A percentile compares a stretch with the other conserved stretches of the same genome.
Conservation (phyloP, 30 jellyfish, hydroid and myxozoan genomes). For the Cassiopea andromeda region DNA sequence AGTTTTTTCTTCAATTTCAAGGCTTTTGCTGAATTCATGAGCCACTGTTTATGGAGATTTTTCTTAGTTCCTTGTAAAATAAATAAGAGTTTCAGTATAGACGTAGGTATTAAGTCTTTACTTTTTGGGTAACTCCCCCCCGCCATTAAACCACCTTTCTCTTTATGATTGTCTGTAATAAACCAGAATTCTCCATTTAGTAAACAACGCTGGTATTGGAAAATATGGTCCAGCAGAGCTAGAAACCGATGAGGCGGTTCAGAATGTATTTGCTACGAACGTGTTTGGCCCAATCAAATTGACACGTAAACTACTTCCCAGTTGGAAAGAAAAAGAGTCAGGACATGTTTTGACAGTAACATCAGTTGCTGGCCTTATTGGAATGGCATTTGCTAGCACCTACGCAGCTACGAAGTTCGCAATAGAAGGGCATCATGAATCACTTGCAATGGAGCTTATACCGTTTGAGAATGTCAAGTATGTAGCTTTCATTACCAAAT, state of each 20-base stretch:
- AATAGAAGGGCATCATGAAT: constrained; percentile 31
- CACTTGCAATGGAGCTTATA: constrained; percentile 13
- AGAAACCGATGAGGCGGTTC: not conserved
- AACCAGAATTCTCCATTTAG: not conserved
- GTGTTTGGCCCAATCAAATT: constrained; percentile 40
- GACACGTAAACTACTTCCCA: constrained; percentile 36
- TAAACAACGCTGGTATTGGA: constrained; percentile 53
- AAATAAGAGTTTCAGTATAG: too few relatives aligned
- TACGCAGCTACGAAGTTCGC: constrained; percentile 37
- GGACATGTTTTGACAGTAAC: constrained; percentile 44
- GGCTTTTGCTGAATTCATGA: too few relatives aligned
- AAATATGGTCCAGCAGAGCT: constrained; percentile 17
- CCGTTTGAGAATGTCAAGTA: constrained; percentile 19
- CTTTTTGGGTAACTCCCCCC: too few relatives aligned
- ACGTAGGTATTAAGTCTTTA: too few relatives aligned
- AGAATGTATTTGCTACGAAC: constrained; percentile 18
- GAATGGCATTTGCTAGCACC: constrained; percentile 5
- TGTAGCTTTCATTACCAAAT: not conserved
- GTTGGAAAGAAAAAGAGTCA: constrained; percentile 17
- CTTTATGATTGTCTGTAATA: not conserved
- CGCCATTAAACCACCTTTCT: too few relatives aligned
- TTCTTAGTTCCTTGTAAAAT: too few relatives aligned
- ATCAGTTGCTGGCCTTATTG: constrained; percentile 29
- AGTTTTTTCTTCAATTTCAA: too few relatives aligned
- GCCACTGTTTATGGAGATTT: too few relatives aligned